Percentiles rank a stretch among this genome's conserved stretches.
phyloP scores from a whole-genome alignment of 2,113 vertebrate genomes.

The Monarcha castaneiventris region DNA sequence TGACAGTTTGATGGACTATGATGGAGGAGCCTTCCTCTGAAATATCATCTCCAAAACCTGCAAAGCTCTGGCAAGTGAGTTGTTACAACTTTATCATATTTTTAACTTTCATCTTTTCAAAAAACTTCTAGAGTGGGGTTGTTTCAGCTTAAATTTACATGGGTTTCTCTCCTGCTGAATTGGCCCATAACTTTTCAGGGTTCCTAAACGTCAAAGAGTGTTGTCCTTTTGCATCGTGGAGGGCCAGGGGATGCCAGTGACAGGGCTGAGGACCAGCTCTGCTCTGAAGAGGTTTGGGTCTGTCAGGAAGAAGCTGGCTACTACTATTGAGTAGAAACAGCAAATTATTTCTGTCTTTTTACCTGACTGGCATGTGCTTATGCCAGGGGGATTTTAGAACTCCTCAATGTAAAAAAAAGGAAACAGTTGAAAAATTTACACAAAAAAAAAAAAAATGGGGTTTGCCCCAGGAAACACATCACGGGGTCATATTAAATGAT shows the following conservation, averaged over 20 bases:
- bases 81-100: constrained; percentile 9
- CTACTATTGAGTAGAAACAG: background rate
- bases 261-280: background rate
- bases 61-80: background rate
- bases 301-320: background rate
- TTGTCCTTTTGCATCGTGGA: background rate
- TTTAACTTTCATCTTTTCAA: background rate
- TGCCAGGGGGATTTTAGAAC: background rate
- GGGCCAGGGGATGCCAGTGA: background rate
- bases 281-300: background rate
- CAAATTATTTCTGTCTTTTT: background rate
- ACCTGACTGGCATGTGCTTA: background rate
- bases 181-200: background rate
- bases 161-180: background rate
- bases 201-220: background rate
- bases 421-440: background rate
- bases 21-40: constrained; percentile 26
- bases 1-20: constrained; percentile 43
- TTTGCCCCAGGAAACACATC: background rate
- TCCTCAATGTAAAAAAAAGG: fast-evolving
- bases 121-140: background rate
- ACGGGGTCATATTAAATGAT: fast-evolving
- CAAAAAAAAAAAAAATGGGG: fast-evolving
- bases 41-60: constrained; percentile 24
- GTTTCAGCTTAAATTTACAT: background rate